These are phyloP conservation scores for Balanococcus diminutus DNA, from an alignment of 2,888 invertebrate species.

Conservation along the genomic window DNA sequence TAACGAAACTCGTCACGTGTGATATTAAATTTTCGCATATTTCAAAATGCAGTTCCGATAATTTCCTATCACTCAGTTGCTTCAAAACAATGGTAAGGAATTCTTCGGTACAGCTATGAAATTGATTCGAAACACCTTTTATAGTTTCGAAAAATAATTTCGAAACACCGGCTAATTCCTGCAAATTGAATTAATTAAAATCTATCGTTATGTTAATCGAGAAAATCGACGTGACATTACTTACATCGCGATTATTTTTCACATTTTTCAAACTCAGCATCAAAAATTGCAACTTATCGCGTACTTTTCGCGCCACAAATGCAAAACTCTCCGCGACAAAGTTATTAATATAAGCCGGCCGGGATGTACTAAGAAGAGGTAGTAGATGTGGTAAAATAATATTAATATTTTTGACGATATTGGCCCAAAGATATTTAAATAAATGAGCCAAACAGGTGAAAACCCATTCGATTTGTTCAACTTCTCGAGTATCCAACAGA, in stretches of 20 bases:
- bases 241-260: constrained; percentile 72
- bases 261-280: constrained; percentile 72
- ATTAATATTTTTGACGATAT: constrained; percentile 77
- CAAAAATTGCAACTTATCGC: constrained; percentile 77
- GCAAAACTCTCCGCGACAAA: constrained; percentile 97
- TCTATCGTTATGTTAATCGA: not conserved
- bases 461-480: constrained; percentile 84
- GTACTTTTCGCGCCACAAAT: constrained; percentile 88
- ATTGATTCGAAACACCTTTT: constrained; percentile 79
- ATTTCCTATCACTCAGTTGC: constrained; percentile 13
- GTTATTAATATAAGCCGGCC: constrained; percentile 82
- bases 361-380: constrained; percentile 77
- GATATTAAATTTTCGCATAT: constrained; percentile 41
- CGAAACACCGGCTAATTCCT: constrained; percentile 82
- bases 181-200: constrained; percentile 57
- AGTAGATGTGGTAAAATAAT: constrained; percentile 74
- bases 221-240: constrained; percentile 60
- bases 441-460: constrained; percentile 86
- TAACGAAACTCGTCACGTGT: not conserved
- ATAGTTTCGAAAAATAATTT: constrained; percentile 87
- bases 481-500: constrained; percentile 75
- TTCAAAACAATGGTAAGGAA: constrained; percentile 69
- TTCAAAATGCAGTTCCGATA: not conserved
- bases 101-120: constrained; percentile 81
- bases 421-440: constrained; percentile 86